Conservation (phyloP, 2,888 invertebrate species). For the Papilio gigon region DNA sequence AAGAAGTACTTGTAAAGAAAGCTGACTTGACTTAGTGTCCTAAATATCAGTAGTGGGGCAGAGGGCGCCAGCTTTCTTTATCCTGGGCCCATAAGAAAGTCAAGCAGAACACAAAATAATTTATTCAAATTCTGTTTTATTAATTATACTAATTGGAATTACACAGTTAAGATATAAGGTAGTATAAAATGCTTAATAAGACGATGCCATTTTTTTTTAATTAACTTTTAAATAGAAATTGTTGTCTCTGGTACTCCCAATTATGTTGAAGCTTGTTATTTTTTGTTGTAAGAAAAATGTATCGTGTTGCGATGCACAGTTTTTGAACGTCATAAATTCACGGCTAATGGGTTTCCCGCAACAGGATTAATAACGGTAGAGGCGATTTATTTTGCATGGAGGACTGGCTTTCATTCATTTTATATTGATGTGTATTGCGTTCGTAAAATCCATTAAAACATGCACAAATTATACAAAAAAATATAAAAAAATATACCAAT, state of each 20-base stretch:
- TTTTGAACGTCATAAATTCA: slow-evolving; percentile 38
- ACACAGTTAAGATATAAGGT: too few relatives aligned
- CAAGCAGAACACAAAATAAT: too few relatives aligned
- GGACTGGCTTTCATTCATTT: slow-evolving; percentile 33
- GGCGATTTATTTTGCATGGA: slow-evolving; percentile 40
- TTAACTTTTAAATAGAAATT: not conserved
- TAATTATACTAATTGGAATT: too few relatives aligned
- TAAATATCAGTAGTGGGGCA: too few relatives aligned
- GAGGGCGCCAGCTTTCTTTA: too few relatives aligned
- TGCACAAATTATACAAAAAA: not conserved
- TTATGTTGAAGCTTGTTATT: not conserved
- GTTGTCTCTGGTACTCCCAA: not conserved
- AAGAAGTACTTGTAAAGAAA: too few relatives aligned
- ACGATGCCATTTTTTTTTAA: not conserved
- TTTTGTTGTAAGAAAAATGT: slow-evolving; percentile 22
- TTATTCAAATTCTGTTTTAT: too few relatives aligned
- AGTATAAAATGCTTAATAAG: not conserved
- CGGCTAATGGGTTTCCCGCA: slow-evolving; percentile 40
- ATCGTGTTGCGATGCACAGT: slow-evolving; percentile 31
- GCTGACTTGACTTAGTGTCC: too few relatives aligned
- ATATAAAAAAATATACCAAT: not conserved
- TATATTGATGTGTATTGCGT: slow-evolving; percentile 31
- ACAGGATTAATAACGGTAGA: slow-evolving; percentile 40
- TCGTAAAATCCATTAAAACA: slow-evolving; percentile 26
- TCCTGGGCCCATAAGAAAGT: too few relatives aligned